Evolutionary conservation across 2,797 vertebrate genomes (phyloP), one percentile per base, ranked within the genome.

Genomic region (Choloepus didactylus): DNA sequence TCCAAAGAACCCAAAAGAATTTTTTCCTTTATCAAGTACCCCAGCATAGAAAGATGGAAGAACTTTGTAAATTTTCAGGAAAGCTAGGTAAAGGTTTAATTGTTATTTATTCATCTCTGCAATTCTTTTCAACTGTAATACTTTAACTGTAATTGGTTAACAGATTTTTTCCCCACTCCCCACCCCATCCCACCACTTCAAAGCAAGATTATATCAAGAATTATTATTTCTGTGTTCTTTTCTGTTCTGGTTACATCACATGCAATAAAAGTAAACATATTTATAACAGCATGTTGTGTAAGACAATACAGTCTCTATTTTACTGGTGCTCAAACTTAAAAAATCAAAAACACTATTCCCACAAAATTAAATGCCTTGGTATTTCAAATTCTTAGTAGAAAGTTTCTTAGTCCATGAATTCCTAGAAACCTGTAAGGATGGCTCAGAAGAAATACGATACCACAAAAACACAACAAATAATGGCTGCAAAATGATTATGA

Each of bases 371-470:
- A 97, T 93, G 92, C 85, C 97, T 96, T 94, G 85, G 96, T 96
- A 97, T 98, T 98, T 93, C 96, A 98, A 97, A 97, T 98, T 98
- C 98, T 98, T 97, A 98, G 98, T 98, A 98, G 89, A 98, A 97
- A 98, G 95, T 97, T 98, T 98, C 97, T 98, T 94, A 98, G 98
- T 98, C 97, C 98, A 96, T 98, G 97, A 97, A 97, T 99, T 99
- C 99, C 98, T 99, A 98, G 99, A 99, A 99, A 99, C 98, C 97
- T 98, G 95, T 96, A 98, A 98, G 97, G 94, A 96, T 96, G 96
- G 93, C 97, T 97, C 83, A 97, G 96, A 97, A 98, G 97, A 98
- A 96, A 80, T 10, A 93, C 97, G 62, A 85, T 92, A 93, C 79
- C 44, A 51, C 93, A 96, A 97, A 97, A 98, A 81, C 92, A 97